Evolutionary conservation across 2,113 vertebrate genomes (phyloP).

Genomic region (Campylomormyrus tamandua): DNA sequence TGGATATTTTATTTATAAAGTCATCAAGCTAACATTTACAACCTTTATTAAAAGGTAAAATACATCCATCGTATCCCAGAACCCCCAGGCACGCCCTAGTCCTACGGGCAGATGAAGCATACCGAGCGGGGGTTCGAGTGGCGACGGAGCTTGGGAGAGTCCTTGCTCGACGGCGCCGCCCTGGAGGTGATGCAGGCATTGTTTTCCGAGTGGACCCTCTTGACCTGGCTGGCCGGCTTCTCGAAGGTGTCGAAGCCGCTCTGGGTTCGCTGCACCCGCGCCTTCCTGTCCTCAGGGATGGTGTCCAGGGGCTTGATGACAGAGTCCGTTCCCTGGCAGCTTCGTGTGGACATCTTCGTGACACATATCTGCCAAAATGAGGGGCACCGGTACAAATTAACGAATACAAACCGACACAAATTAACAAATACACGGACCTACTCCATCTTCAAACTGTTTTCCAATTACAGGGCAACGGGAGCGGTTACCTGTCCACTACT

Average conservation of each 20-base stretch:
- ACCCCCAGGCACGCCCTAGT: neutral
- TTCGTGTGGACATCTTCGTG: conserved; percentile 97
- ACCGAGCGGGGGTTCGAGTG: conserved; percentile 95
- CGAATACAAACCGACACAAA: neutral
- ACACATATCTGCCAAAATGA: conserved; percentile 83
- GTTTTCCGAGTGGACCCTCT: conserved; percentile 93
- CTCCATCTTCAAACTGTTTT: neutral
- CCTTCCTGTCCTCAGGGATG: conserved; percentile 96
- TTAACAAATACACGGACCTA: neutral
- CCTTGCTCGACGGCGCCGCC: conserved; percentile 71
- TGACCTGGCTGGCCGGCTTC: conserved; percentile 86
- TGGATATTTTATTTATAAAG: neutral
- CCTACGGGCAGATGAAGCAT: conserved; percentile 44
- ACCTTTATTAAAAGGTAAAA: neutral
- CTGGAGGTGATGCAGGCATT: conserved; percentile 91
- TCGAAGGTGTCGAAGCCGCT: conserved; percentile 90
- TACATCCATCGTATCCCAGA: neutral
- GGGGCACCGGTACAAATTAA: neutral
- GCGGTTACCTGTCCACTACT: neutral
- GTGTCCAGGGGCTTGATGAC: conserved; percentile 92
- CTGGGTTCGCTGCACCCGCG: conserved; percentile 89
- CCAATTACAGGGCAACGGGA: neutral
- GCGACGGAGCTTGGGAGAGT: conserved; percentile 82
- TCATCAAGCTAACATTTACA: neutral
- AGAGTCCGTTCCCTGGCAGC: conserved; percentile 90